phyloP scores from a whole-genome alignment of 2,113 vertebrate species.

The Catharus bicknelli region DNA sequence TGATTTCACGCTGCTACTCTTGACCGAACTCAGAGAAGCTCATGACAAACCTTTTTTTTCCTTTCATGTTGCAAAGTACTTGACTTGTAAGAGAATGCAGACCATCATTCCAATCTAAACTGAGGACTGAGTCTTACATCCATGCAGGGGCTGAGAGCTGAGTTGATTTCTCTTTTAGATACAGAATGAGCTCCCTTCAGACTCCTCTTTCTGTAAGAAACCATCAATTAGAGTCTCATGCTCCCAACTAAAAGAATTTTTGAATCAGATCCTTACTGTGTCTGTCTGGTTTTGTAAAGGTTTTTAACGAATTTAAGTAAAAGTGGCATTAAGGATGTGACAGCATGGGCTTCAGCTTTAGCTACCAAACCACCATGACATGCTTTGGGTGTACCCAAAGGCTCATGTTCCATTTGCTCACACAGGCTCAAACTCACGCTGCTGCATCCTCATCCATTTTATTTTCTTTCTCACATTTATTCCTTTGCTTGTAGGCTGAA shows the following conservation, averaged over 20 bases:
- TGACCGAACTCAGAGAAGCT: neutral
- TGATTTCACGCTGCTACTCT: neutral
- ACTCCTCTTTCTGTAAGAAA: neutral
- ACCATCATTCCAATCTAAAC: neutral
- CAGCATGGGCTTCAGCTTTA: neutral
- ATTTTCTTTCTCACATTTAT: neutral
- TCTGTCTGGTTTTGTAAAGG: neutral
- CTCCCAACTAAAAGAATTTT: neutral
- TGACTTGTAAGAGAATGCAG: neutral
- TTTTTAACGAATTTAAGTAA: neutral
- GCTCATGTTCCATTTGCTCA: neutral
- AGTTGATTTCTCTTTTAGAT: rapidly evolving
- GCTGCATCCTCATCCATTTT: neutral
- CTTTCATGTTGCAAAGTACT: neutral
- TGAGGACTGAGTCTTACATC: neutral
- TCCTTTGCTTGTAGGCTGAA: neutral
- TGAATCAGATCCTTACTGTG: neutral
- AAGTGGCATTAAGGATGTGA: neutral
- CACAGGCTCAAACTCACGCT: neutral
- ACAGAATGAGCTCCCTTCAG: neutral
- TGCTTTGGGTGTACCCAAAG: neutral
- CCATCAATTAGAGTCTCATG: neutral
- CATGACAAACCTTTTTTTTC: neutral
- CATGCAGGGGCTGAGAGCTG: rapidly evolving
- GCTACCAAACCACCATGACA: neutral